Base-by-base conservation (phyloP, 2,888 invertebrate species). In the Lasioglossum morio region DNA sequence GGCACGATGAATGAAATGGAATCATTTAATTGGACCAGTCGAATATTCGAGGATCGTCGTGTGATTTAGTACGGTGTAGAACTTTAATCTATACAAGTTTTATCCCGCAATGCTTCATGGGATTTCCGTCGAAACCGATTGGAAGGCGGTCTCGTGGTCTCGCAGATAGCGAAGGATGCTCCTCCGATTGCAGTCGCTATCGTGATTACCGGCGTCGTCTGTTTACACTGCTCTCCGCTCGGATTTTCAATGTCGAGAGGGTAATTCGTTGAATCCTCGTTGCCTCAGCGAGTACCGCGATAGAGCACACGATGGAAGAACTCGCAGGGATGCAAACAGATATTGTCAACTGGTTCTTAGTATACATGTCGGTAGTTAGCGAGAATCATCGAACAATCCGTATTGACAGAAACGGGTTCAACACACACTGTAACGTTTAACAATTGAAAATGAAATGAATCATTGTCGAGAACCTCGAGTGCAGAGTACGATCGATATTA, bases 161-260 rank as follows among this genome's bases (percentile, higher is more conserved):
- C 43, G 53, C 77, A 23, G 66, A 69, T 37, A 34, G 66, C 30
- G 7, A 19, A 19, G 19, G 37, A 69, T 69, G 37, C 66, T 69
- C 23, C 19, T 69, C 30, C 37, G 53, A 79, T 77, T 72, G 23
- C 73, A 85, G 69, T 75, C 82, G 80, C 82, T 87, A 37, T 78
- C 19, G 57, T 70, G 87, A 85, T 87, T 80, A 87, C 79, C 63
- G 70, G 8, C 27, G 30, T 69, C 16, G 77, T 37, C 16, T 80
- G 72, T 85, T 85, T 85, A n/a, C 82, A 75, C 37, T 77, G 66
- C 74, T 66, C 82, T 80, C 76, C 14, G 23, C 57, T 37, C 34
- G 72, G 37, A 80, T 80, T 82, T 87, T 87, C 85, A 82, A 82
- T 78, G 80, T 78, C 77, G 72, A 63, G 43, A 14, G 57, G 30